These are phyloP conservation scores for Philonicus albiceps DNA, from an alignment of 2,888 invertebrate genomes.

Conservation along the genomic window DNA sequence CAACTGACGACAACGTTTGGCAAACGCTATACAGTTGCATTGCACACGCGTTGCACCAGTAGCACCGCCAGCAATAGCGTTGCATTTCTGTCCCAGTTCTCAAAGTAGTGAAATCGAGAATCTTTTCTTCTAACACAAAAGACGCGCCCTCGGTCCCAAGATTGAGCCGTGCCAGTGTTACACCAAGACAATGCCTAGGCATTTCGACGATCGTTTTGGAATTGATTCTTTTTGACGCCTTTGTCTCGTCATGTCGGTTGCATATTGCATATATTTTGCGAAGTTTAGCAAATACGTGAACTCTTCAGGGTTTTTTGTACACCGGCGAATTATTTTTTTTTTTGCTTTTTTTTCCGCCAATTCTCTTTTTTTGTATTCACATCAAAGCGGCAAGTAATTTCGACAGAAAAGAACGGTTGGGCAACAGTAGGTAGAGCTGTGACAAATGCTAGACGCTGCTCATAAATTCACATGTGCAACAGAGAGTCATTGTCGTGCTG, in stretches of 20 bases:
- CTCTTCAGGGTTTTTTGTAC: not conserved
- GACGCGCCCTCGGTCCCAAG: not conserved
- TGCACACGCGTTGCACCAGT: not conserved
- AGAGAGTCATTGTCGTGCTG: not conserved
- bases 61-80: not conserved
- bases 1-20: not conserved
- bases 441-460: not conserved
- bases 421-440: not conserved
- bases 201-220: not conserved
- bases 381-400: not conserved
- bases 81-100: slow-evolving; percentile 24
- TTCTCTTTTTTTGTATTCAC: not conserved
- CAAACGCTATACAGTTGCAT: not conserved
- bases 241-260: not conserved
- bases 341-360: not conserved
- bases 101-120: slow-evolving; percentile 21
- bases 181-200: not conserved
- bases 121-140: slow-evolving; percentile 22
- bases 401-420: not conserved
- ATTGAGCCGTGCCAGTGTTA: not conserved
- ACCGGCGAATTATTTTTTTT: not conserved
- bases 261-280: not conserved
- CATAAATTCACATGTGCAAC: not conserved
- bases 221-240: not conserved
- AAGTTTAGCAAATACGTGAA: not conserved